Base-by-base conservation (phyloP, 2,888 invertebrate genomes). In the Exephanes ischioxanthus region DNA sequence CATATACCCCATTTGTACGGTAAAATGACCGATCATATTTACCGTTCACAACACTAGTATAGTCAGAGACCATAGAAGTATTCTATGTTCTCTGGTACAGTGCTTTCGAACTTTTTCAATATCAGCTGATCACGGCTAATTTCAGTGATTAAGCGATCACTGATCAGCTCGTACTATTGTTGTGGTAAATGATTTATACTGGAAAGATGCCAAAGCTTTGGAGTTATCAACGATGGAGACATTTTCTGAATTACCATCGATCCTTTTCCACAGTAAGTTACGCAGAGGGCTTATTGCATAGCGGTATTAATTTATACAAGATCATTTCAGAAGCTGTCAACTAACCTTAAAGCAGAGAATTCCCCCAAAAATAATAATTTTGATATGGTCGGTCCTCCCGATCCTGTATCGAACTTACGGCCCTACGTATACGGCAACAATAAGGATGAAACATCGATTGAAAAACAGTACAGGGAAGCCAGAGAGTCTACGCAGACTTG, bases 321-420 rank as follows among this genome's bases (percentile, higher is more conserved):
- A 26, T 41, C 61, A 4, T 83, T 79, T 41, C 66, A 85, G 85
- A 75, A 55, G 19, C 19, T 48, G 19, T 72, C 83, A 19, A 19
- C 33, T 81, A 85, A 85, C 75, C 83, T 72, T 6, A 80, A 79
- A 68, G 19, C 16, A 1, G 72, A 78, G 11, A 14, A 66, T 11
- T 6, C 61, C 41, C 61, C 85, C 7, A 71, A 58, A 51, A 80
- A 78, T 7, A 70, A 72, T 78, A 71, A 30, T 41, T 22, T 33
- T 48, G 97, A 97, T 92, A 95, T 96, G 94, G 96, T 97, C 72
- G 97, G 97, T 0, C 98, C 98, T 0, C 97, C 98, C 0, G 97
- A 98, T 93, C 95, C 96, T 14, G 94, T 96, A 30, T 98, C 98
- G 0, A 98, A 98, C 93, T 94, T 98, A 81, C 95, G 98, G 79